These are phyloP conservation scores for Sorex araneus DNA, from an alignment of 2,113 vertebrate genomes.

Conservation along the genomic window DNA sequence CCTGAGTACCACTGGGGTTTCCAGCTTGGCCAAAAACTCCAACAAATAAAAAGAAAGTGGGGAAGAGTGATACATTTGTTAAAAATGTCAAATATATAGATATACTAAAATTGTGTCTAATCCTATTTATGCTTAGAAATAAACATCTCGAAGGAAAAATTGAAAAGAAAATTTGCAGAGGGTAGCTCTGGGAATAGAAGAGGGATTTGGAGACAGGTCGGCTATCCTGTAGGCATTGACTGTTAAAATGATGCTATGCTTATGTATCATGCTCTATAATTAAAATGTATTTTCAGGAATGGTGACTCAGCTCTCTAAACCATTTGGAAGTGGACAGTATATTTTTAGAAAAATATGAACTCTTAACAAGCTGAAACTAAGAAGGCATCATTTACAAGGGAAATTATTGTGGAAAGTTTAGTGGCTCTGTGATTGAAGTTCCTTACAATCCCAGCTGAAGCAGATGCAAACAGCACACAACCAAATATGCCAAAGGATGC, in stretches of 20 bases:
- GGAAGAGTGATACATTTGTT: too few species aligned
- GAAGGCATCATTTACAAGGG: background rate
- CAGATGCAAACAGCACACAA: background rate
- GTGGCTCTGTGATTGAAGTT: background rate
- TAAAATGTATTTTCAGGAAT: constrained; percentile 23
- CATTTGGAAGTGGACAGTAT: background rate
- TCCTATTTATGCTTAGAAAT: background rate
- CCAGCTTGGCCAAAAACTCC: too few species aligned
- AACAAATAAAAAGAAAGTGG: too few species aligned
- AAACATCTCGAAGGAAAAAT: constrained; percentile 35
- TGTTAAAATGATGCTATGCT: background rate
- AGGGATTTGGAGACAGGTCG: background rate
- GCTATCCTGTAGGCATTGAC: background rate
- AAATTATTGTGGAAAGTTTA: background rate
- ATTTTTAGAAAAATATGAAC: background rate
- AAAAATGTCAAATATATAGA: background rate
- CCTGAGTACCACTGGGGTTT: too few species aligned
- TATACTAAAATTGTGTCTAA: background rate
- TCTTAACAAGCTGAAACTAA: background rate
- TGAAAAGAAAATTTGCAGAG: background rate
- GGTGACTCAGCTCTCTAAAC: background rate
- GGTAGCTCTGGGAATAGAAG: background rate
- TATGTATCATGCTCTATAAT: background rate
- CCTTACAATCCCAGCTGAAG: background rate
- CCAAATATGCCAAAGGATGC: background rate